Evolutionary conservation across 2,113 vertebrate genomes (phyloP).

Genomic region (Amblyornis subalaris): DNA sequence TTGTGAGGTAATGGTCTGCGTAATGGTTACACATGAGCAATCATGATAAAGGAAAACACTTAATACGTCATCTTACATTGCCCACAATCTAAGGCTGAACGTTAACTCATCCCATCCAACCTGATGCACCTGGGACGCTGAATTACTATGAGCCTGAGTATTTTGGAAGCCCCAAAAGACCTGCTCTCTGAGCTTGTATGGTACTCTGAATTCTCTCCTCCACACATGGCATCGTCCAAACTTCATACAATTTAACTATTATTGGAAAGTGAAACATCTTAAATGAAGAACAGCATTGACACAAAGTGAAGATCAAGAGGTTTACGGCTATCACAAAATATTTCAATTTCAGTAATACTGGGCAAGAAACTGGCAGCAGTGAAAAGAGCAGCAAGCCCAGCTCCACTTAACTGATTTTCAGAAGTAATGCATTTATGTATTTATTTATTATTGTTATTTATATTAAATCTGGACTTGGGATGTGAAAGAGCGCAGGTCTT

Average conservation of each 20-base stretch:
- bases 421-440: not conserved
- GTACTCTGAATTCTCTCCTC: not conserved
- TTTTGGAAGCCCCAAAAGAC: not conserved
- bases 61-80: not conserved
- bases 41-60: not conserved
- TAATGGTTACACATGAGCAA: not conserved
- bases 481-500: fast-evolving
- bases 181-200: not conserved
- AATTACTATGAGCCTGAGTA: not conserved
- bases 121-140: not conserved
- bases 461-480: not conserved
- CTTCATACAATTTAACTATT: not conserved
- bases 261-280: not conserved
- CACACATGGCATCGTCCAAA: not conserved
- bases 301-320: not conserved
- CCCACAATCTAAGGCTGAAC: not conserved
- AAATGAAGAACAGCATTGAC: not conserved
- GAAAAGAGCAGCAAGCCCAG: not conserved
- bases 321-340: not conserved
- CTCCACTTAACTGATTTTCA: not conserved
- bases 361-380: not conserved
- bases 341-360: not conserved
- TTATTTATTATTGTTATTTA: not conserved
- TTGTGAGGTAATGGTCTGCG: not conserved
- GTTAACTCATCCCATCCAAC: not conserved